phyloP scores from a whole-genome alignment of 2,113 vertebrate species.

The Hemibagrus wyckioides region DNA sequence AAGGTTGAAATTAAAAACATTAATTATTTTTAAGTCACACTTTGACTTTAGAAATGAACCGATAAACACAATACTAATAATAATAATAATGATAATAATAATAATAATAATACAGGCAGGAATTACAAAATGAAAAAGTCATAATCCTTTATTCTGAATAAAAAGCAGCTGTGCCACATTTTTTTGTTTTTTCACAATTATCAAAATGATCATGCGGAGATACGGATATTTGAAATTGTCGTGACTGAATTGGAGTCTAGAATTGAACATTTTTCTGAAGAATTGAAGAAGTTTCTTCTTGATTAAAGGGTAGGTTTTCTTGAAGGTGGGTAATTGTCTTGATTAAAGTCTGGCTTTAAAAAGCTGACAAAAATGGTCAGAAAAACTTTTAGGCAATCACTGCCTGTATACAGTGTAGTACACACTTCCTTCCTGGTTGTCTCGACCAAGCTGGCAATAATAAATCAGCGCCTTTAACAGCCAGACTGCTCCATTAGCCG shows the following conservation, averaged over 20 bases:
- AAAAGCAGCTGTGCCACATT: neutral
- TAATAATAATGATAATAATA: neutral
- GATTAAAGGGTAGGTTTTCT: neutral
- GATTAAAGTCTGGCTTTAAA: too few species aligned
- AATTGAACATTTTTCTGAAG: neutral
- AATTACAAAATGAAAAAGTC: neutral
- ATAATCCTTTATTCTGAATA: neutral
- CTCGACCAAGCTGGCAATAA: conserved; percentile 51
- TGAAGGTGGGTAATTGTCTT: too few species aligned
- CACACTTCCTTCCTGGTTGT: conserved; percentile 47
- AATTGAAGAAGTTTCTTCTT: neutral
- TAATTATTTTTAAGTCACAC: neutral
- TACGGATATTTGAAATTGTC: neutral
- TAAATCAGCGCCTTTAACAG: conserved; percentile 52
- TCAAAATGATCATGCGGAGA: neutral
- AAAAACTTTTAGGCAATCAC: neutral
- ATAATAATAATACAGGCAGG: neutral
- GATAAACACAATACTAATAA: neutral
- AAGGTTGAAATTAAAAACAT: neutral
- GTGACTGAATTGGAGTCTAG: neutral
- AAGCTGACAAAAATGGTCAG: neutral
- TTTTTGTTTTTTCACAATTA: too few species aligned
- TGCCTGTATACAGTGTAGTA: conserved; percentile 33
- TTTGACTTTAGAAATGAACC: neutral
- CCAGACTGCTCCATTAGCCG: conserved; percentile 15